Base-by-base conservation (phyloP, 1,140 invertebrate species). In the Lasaia peninsularis region DNA sequence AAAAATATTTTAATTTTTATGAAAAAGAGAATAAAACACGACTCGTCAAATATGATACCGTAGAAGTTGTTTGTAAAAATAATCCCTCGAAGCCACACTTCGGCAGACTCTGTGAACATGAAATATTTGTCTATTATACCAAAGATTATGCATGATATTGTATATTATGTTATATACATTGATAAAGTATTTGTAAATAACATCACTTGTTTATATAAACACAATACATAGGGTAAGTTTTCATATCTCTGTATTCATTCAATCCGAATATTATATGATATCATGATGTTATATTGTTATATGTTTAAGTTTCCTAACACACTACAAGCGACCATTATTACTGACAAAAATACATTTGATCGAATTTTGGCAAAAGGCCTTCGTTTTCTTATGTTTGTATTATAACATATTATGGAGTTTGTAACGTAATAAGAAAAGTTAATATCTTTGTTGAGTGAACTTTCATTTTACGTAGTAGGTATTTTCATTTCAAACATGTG, bases 121-220 rank as follows among this genome's bases (percentile, higher is more conserved):
- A 75, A 65, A 77, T 79, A 73, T 68, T 71, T 75, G 82, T 86
- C 79, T 86, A 84, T 84, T 86, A 78, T 73, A 84, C 66, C 78
- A 78, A 71, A 81, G 62, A 77, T 80, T 80, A 80, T 76, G 69
- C 55, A 74, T 76, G 76, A 69, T 62, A 63, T 56, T 62, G 63
- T 69, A 60, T 20, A 18, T 20, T 53, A n/a, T 20, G 16, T 53
- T 33, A 53, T 34, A 9, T 52, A 52, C 68, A 70, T 66, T 55
- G 37, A 56, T 55, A 60, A 69, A 67, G 61, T 60, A 48, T 52
- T 60, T 75, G 69, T 80, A 80, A 66, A 76, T 80, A 71, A 35
- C 34, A 35, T 65, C 60, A 63, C 52, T 35, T 58, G 58, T 66
- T 61, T 66, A 54, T 49, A 62, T 52, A 9, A 62, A 66, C 60